A percentile compares a stretch with the other conserved stretches of the same genome.
phyloP scores from a whole-genome alignment of 1,140 invertebrate genomes.

The Thereuonema tuberculata region DNA sequence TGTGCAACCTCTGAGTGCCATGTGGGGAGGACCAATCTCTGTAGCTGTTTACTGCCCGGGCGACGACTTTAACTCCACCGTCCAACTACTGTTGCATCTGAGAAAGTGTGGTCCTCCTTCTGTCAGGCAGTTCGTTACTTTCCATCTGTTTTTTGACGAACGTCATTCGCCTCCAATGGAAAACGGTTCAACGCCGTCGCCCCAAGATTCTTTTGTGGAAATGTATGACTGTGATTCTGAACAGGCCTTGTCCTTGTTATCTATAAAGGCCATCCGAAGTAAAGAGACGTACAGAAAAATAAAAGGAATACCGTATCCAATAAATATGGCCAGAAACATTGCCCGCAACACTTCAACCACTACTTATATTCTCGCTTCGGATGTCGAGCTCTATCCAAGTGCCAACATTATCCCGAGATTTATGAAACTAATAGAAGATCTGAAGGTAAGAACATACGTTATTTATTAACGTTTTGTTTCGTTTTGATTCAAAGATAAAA shows the following conservation, averaged over 20 bases:
- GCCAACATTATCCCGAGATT: conserved; percentile 58
- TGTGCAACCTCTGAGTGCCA: conserved; percentile 60
- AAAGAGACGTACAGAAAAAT: background rate
- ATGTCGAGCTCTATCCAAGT: conserved; percentile 26
- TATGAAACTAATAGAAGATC: conserved; percentile 46
- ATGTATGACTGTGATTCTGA: no score
- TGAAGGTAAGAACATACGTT: background rate
- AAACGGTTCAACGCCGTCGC: no score
- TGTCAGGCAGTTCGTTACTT: conserved; percentile 59
- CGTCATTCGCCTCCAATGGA: no score
- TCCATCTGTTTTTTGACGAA: conserved; percentile 66
- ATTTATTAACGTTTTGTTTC: no score
- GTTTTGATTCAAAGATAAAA: no score
- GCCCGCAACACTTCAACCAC: conserved; percentile 22
- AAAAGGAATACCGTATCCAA: conserved; percentile 25
- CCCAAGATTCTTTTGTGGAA: no score
- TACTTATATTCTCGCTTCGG: conserved; percentile 23
- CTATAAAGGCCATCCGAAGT: no score
- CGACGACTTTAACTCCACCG: conserved; percentile 45
- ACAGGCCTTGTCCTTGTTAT: no score
- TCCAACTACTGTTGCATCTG: conserved; percentile 51
- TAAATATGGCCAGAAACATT: conserved; percentile 26
- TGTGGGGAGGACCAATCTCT: conserved; percentile 53
- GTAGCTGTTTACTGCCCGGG: conserved; percentile 61
- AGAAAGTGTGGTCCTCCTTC: conserved; percentile 49